Conservation (phyloP, 2,113 vertebrate genomes). For the Leptobrachium leishanense region DNA sequence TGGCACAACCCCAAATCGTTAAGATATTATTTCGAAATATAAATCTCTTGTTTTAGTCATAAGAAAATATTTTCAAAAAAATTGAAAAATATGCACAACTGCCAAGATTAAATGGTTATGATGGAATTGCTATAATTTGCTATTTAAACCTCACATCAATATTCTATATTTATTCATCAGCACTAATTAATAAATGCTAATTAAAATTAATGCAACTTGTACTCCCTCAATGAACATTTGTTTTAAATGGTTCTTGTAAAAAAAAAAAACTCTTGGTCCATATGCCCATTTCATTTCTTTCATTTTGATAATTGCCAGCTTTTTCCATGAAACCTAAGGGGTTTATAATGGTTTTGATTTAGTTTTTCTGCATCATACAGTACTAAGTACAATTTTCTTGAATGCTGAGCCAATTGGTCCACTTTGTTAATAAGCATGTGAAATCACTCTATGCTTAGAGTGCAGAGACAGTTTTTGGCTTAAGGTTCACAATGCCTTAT, state of each 20-base stretch:
- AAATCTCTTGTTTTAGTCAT: too few relatives aligned
- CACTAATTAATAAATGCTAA: neutral
- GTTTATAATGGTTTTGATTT: constrained; percentile 6
- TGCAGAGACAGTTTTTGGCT: constrained; percentile 6
- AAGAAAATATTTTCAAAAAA: too few relatives aligned
- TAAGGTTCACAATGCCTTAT: constrained; percentile 1
- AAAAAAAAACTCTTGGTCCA: neutral
- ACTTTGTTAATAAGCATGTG: constrained; percentile 5
- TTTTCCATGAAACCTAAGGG: neutral
- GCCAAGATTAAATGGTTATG: too few relatives aligned
- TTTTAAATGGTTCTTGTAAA: neutral
- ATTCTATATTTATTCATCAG: neutral
- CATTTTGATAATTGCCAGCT: neutral
- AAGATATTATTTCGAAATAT: too few relatives aligned
- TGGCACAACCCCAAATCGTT: too few relatives aligned
- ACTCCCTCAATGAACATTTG: neutral
- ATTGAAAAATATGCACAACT: too few relatives aligned
- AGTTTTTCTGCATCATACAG: neutral
- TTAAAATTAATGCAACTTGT: neutral
- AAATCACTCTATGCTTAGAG: neutral
- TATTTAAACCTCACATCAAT: neutral
- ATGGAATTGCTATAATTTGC: too few relatives aligned
- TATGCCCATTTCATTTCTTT: constrained; percentile 20
- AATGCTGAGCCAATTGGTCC: constrained; percentile 14
- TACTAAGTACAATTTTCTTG: constrained; percentile 13